phyloP scores from a whole-genome alignment of 2,888 invertebrate genomes.

The Trachelus iudaicus region DNA sequence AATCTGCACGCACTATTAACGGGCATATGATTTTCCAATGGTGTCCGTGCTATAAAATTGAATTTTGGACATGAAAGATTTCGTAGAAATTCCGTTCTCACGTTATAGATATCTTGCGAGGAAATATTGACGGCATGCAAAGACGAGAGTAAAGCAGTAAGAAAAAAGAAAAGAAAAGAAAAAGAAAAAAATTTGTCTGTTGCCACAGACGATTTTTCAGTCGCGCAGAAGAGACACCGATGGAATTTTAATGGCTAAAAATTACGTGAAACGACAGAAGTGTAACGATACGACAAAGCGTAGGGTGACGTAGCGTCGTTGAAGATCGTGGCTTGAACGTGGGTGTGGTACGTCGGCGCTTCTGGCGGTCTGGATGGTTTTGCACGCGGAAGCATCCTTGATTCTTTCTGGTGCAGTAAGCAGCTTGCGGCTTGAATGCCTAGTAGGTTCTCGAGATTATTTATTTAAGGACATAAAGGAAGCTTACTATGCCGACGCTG shows the following conservation, averaged over 20 bases:
- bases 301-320: not conserved
- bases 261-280: conserved; percentile 27
- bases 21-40: not conserved
- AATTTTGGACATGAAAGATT: not conserved
- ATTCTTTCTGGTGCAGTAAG: conserved; percentile 21
- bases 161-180: not conserved
- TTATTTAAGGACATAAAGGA: conserved; percentile 32
- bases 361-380: not conserved
- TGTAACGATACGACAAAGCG: not conserved
- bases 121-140: not conserved
- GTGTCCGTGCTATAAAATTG: not conserved
- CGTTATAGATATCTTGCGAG: not conserved
- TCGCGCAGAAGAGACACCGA: not conserved
- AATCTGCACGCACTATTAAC: not conserved
- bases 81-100: not conserved
- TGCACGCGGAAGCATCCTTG: conserved; percentile 17
- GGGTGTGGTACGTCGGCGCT: not conserved
- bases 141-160: too few relatives aligned
- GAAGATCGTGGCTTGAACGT: not conserved
- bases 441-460: conserved; percentile 26
- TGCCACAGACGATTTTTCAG: not conserved
- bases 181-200: too few relatives aligned
- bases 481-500: conserved; percentile 73
- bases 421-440: conserved; percentile 28
- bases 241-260: conserved; percentile 40